phyloP scores from a whole-genome alignment of 2,113 vertebrate genomes.

The Chaenogobius annularis region DNA sequence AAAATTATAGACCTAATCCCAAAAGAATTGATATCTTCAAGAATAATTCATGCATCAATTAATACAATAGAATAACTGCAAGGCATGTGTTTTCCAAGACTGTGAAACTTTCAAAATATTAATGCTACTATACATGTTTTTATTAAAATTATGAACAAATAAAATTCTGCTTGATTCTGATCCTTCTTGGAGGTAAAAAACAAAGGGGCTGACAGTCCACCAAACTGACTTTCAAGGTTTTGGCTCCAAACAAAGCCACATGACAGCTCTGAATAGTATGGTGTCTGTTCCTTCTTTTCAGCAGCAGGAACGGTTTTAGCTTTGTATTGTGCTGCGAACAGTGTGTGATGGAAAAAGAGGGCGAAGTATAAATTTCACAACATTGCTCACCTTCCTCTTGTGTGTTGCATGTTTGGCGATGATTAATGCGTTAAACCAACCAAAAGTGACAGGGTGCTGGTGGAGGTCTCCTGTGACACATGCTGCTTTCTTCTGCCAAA shows the following conservation, averaged over 20 bases:
- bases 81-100: background rate
- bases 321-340: background rate
- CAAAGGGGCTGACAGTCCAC: background rate
- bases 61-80: background rate
- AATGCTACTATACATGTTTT: background rate
- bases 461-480: slow-evolving; percentile 11
- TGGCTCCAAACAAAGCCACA: background rate
- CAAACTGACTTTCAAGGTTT: background rate
- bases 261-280: background rate
- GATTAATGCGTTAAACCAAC: background rate
- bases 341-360: background rate
- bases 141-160: background rate
- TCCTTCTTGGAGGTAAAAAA: background rate
- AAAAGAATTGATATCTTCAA: background rate
- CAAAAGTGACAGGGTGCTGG: slow-evolving; percentile 7
- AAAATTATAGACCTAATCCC: background rate
- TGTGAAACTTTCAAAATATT: background rate
- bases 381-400: background rate
- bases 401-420: background rate
- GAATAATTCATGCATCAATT: background rate
- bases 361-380: background rate
- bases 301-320: background rate
- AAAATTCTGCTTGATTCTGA: background rate
- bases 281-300: background rate
- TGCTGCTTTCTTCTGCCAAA: slow-evolving; percentile 4